Evolutionary conservation across 2,113 vertebrate genomes (phyloP).

Genomic region (Albula glossodonta): DNA sequence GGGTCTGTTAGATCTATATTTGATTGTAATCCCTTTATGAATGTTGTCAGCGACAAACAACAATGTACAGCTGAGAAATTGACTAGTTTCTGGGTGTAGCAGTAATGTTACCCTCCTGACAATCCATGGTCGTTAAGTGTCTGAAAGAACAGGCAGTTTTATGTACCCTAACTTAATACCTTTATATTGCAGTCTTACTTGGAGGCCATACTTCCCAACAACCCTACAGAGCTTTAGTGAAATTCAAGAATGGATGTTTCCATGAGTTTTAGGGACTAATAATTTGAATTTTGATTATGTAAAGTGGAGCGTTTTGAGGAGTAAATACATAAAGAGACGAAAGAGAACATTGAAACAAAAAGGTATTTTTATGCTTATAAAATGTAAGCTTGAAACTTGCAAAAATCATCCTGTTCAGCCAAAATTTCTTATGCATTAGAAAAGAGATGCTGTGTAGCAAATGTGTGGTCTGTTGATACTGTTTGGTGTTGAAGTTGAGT

Average conservation of each 20-base stretch:
- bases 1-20: not conserved
- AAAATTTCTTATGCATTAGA: not conserved
- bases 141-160: not conserved
- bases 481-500: not conserved
- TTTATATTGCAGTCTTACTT: not conserved
- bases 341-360: too few relatives aligned
- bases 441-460: not conserved
- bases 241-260: not conserved
- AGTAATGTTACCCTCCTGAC: not conserved
- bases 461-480: not conserved
- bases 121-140: not conserved
- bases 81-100: not conserved
- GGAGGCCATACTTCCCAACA: not conserved
- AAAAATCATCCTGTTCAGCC: not conserved
- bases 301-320: not conserved
- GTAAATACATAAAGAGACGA: not conserved
- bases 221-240: not conserved
- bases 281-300: slow-evolving; percentile 5
- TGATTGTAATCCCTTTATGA: not conserved
- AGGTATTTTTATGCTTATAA: not conserved
- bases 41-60: not conserved
- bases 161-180: not conserved
- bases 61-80: not conserved
- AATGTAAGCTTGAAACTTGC: not conserved
- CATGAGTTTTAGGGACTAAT: not conserved